Percentiles rank a stretch among this genome's conserved stretches.
Evolutionary conservation across 2,797 vertebrate species (phyloP).

Genomic region (Scleropages formosus): DNA sequence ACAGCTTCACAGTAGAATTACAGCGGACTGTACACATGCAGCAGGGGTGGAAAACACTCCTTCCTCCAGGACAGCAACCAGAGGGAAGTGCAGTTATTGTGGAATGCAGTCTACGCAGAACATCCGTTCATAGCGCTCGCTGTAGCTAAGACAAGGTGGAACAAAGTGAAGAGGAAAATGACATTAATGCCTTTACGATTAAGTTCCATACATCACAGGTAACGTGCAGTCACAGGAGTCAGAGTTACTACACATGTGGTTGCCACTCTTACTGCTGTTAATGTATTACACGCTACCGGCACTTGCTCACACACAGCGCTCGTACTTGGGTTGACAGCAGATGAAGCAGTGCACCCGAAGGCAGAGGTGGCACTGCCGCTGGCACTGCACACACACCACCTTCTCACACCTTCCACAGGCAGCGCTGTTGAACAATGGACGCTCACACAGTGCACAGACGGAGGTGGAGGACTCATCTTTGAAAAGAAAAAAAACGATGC

Average conservation of each 20-base stretch:
- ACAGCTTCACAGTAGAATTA: no score
- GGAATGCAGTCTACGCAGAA: constrained; percentile 31
- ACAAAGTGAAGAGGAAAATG: not conserved
- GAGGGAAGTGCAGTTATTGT: constrained; percentile 2
- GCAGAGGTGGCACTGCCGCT: constrained; percentile 23
- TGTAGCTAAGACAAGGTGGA: constrained; percentile 23
- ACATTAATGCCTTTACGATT: not conserved
- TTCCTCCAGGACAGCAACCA: not conserved
- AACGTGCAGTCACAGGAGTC: constrained; percentile 1
- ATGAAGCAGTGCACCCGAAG: constrained; percentile 32
- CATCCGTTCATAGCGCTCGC: constrained; percentile 26
- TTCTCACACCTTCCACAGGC: constrained; percentile 30
- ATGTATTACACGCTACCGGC: not conserved
- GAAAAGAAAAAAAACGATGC: not conserved
- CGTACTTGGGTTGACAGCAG: constrained; percentile 32
- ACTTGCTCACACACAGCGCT: not conserved
- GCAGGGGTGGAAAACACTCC: no score
- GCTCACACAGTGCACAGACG: constrained; percentile 28
- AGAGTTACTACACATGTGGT: not conserved
- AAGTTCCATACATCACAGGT: constrained; percentile 3
- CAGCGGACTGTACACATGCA: no score
- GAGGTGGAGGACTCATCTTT: constrained; percentile 4
- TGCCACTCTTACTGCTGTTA: not conserved
- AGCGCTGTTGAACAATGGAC: constrained; percentile 18
- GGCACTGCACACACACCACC: constrained; percentile 27